A percentile compares a stretch with the other conserved stretches of the same genome.
phyloP scores from a whole-genome alignment of 2,797 vertebrate genomes.

The Parambassis ranga region DNA sequence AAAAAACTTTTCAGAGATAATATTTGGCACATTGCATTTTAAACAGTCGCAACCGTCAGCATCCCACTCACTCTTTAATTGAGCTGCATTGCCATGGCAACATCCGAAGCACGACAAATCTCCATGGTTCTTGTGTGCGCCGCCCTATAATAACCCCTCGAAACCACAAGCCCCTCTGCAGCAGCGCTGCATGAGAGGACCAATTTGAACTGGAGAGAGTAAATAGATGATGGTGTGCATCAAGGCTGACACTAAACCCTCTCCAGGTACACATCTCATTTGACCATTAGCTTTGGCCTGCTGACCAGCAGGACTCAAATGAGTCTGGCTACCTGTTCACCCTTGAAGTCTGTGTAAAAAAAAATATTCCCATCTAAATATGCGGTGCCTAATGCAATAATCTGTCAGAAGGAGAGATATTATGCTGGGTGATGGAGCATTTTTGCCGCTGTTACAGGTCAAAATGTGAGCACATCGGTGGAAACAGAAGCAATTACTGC shows the following conservation, averaged over 20 bases:
- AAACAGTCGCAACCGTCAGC: not conserved
- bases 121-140: not conserved
- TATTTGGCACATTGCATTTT: not conserved
- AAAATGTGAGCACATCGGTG: not conserved
- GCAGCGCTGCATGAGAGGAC: not conserved
- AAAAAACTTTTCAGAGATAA: not conserved
- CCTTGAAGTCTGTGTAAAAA: not conserved
- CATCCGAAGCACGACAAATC: not conserved
- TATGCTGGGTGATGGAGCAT: not conserved
- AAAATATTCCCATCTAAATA: not conserved
- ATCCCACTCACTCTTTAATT: conserved; percentile 21
- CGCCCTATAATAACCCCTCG: not conserved
- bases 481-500: not conserved
- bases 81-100: conserved; percentile 29
- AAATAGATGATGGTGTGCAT: conserved; percentile 29
- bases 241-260: conserved; percentile 12
- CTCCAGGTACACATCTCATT: conserved; percentile 25
- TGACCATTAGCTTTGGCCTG: conserved; percentile 18
- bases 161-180: not conserved
- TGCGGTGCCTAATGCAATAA: not conserved
- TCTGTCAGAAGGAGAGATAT: not conserved
- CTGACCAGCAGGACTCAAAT: not conserved
- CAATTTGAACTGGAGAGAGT: conserved; percentile 8
- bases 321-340: not conserved
- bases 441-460: not conserved